Conservation (phyloP, 1,140 invertebrate genomes). For the Drosophila insularis region DNA sequence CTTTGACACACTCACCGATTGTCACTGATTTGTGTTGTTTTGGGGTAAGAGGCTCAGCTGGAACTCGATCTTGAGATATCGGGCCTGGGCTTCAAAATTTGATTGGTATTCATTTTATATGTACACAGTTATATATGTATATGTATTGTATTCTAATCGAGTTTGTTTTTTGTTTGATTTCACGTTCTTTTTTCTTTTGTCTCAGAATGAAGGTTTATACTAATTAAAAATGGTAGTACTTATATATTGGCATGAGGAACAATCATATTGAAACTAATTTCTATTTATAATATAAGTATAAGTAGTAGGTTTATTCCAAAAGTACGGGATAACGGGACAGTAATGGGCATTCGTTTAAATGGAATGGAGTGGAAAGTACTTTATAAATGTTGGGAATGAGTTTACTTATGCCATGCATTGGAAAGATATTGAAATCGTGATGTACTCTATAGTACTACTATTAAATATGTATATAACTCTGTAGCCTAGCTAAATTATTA, state of each 20-base stretch:
- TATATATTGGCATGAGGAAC: not conserved
- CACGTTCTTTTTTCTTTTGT: not conserved
- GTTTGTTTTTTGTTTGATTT: not conserved
- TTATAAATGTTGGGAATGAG: not conserved
- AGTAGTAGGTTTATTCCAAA: no score
- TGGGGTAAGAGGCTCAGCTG: not conserved
- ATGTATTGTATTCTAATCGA: no score
- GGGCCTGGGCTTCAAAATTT: slow-evolving; percentile 2
- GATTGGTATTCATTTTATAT: not conserved
- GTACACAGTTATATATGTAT: not conserved
- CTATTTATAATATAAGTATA: not conserved
- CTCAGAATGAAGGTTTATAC: not conserved
- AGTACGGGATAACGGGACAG: no score
- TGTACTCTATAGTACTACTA: not conserved
- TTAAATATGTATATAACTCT: not conserved
- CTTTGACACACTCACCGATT: slow-evolving; percentile 7
- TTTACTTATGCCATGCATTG: not conserved
- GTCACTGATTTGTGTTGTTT: not conserved
- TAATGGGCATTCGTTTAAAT: no score
- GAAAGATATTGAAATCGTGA: not conserved
- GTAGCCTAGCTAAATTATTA: not conserved
- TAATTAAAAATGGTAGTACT: not conserved
- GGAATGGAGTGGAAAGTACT: not conserved
- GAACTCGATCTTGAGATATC: not conserved
- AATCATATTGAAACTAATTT: not conserved